Percentiles rank a stretch among this genome's conserved stretches.
Conservation (phyloP, 2,888 invertebrate genomes). For the Tipula unca region DNA sequence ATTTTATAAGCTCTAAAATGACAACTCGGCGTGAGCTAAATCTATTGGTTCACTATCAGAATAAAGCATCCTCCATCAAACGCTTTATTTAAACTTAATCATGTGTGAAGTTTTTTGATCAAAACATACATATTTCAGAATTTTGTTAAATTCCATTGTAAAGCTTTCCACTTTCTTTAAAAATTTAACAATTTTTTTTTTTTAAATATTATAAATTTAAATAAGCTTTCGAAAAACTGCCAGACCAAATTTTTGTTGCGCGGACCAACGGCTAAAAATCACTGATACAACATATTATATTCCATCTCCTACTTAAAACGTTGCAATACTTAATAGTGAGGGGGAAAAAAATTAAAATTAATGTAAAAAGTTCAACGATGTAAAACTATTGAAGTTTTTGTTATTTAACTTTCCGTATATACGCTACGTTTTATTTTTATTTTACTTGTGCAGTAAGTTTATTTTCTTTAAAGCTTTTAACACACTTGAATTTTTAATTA, state of each 20-base stretch:
- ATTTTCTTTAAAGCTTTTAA: not conserved
- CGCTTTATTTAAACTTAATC: too few relatives aligned
- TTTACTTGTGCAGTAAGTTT: not conserved
- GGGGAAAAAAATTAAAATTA: not conserved
- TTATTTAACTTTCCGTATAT: not conserved
- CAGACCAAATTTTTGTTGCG: not conserved
- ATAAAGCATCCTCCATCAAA: too few relatives aligned
- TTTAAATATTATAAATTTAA: too few relatives aligned
- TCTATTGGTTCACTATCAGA: too few relatives aligned
- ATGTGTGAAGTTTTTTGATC: too few relatives aligned
- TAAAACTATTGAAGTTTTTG: not conserved
- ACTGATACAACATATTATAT: not conserved
- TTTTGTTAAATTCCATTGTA: too few relatives aligned
- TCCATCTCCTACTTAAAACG: not conserved
- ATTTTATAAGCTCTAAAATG: too few relatives aligned
- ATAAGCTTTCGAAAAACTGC: too few relatives aligned
- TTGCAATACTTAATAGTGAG: not conserved
- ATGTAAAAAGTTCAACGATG: not conserved
- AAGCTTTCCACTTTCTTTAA: too few relatives aligned
- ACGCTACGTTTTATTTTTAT: not conserved
- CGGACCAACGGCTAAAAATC: not conserved
- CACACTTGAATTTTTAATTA: conserved; percentile 14
- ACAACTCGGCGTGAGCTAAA: too few relatives aligned
- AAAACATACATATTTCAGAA: too few relatives aligned
- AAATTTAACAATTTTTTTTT: too few relatives aligned